Conservation (phyloP, 2,113 vertebrate species). For the Micromys minutus region DNA sequence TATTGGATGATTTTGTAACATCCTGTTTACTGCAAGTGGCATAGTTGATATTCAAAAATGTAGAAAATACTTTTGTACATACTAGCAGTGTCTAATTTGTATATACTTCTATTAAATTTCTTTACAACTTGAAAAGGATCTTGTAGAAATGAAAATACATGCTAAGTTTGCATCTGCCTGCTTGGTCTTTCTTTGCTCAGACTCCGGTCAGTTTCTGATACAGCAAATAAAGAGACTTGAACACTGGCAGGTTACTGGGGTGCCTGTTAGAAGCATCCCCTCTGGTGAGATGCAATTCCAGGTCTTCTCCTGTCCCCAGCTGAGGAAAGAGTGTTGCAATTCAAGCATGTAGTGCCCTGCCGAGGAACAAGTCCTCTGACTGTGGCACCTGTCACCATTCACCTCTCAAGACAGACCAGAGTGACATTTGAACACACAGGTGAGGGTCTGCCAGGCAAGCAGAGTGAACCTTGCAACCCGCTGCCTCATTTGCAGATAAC, state of each 20-base stretch:
- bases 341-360: too few relatives aligned
- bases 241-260: rapidly evolving
- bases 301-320: background rate
- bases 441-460: slow-evolving; percentile 29
- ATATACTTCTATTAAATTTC: slow-evolving; percentile 60
- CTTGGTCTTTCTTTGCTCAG: background rate
- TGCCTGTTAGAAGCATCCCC: background rate
- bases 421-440: background rate
- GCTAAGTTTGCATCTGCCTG: slow-evolving; percentile 5
- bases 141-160: slow-evolving; percentile 74
- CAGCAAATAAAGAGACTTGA: background rate
- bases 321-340: background rate
- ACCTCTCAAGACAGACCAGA: background rate
- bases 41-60: slow-evolving; percentile 76
- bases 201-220: slow-evolving; percentile 54
- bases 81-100: slow-evolving; percentile 75
- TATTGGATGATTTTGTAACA: slow-evolving; percentile 79
- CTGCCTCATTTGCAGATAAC: background rate
- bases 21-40: slow-evolving; percentile 82
- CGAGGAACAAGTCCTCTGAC: too few relatives aligned
- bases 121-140: slow-evolving; percentile 26
- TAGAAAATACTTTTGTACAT: slow-evolving; percentile 86
- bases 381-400: background rate
- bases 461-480: background rate
- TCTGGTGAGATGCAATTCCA: background rate